Evolutionary conservation across 1,140 invertebrate species (phyloP).

Genomic region (Scaptomyza hsui): DNA sequence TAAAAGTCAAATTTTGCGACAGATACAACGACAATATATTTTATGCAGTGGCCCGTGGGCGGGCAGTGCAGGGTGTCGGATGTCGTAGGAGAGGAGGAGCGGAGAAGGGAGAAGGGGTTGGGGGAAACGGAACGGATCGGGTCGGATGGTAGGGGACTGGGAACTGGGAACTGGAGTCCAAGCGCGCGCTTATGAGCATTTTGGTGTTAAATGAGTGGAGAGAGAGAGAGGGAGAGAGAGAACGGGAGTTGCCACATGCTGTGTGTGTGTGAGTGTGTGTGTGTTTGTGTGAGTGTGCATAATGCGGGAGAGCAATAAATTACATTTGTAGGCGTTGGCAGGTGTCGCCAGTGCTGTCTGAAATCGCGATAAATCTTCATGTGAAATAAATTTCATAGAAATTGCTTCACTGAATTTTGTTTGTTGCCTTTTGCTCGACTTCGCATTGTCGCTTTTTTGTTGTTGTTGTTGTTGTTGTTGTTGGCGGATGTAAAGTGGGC

Average conservation of each 20-base stretch:
- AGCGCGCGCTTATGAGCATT: constrained; percentile 71
- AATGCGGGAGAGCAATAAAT: constrained; percentile 83
- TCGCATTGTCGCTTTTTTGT: constrained; percentile 36
- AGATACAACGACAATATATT: constrained; percentile 63
- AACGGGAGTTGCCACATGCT: constrained; percentile 26
- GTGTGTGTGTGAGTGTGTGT: constrained; percentile 40
- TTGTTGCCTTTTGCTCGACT: constrained; percentile 73
- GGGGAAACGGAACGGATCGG: too few species aligned
- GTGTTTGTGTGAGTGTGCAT: constrained; percentile 66
- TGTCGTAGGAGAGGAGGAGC: constrained; percentile 16
- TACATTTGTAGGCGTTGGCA: constrained; percentile 84
- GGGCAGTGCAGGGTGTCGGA: constrained; percentile 28
- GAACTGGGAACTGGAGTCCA: constrained; percentile 7
- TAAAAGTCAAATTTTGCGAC: constrained; percentile 66
- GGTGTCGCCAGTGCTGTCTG: constrained; percentile 84
- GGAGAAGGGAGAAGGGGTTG: neutral
- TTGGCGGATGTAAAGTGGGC: constrained; percentile 67
- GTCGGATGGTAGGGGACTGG: too few species aligned
- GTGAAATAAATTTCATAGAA: constrained; percentile 84
- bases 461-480: constrained; percentile 23
- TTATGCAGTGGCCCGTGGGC: constrained; percentile 56
- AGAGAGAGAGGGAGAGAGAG: constrained; percentile 9
- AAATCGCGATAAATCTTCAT: constrained; percentile 84
- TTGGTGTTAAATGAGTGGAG: constrained; percentile 60
- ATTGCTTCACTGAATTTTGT: constrained; percentile 84